Conservation (phyloP, 2,888 invertebrate genomes). For the Yponomeuta cagnagella region DNA sequence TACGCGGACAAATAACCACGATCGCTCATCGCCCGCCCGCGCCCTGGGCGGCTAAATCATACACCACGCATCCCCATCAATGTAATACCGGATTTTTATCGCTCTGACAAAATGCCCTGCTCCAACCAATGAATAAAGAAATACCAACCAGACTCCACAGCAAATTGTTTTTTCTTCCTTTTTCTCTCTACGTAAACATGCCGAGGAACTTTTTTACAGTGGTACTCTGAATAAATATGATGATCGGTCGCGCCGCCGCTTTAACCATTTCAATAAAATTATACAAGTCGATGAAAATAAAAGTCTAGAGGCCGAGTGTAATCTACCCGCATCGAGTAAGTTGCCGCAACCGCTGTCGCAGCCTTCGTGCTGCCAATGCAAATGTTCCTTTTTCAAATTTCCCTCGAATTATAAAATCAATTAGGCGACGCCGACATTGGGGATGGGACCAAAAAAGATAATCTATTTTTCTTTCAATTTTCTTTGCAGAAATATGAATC, state of each 20-base stretch:
- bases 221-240: conserved; percentile 23
- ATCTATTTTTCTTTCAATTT: conserved; percentile 16
- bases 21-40: conserved; percentile 44
- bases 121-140: conserved; percentile 13
- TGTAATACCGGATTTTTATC: conserved; percentile 18
- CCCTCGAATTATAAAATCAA: conserved; percentile 61
- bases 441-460: conserved; percentile 12
- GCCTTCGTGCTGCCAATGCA: conserved; percentile 45
- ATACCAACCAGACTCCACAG: conserved; percentile 2
- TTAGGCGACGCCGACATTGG: conserved; percentile 41
- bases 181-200: neutral
- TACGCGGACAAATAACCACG: conserved; percentile 57
- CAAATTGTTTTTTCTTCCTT: conserved; percentile 8
- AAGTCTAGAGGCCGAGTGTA: conserved; percentile 25
- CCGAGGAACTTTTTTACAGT: conserved; percentile 20
- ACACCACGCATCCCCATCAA: conserved; percentile 23
- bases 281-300: conserved; percentile 53
- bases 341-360: conserved; percentile 22
- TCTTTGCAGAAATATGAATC: conserved; percentile 4
- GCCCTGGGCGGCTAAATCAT: conserved; percentile 33
- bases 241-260: conserved; percentile 30
- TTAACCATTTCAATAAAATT: conserved; percentile 48
- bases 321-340: conserved; percentile 15
- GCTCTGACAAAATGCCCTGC: conserved; percentile 16
- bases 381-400: conserved; percentile 49